Evolutionary conservation across 2,797 vertebrate species (phyloP), one percentile per base, ranked within the genome.

Genomic region (Pagetopsis macropterus): DNA sequence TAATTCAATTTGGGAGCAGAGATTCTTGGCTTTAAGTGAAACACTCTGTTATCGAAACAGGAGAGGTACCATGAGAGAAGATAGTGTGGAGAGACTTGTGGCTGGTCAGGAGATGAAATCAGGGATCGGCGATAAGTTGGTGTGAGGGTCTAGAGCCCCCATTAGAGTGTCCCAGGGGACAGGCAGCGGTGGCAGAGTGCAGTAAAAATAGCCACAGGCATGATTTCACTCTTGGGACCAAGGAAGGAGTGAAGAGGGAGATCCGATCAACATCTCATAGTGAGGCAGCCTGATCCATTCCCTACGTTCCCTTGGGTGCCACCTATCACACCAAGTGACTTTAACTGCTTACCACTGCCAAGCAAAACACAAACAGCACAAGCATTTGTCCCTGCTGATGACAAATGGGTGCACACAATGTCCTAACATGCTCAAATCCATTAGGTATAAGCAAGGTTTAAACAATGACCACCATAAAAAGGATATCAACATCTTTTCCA

Each of bases 401-500:
- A 68, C 70, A 64, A 84, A 76, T 65, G 33, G 37, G 40, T n/a
- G 43, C 66, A 73, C 9, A n/a, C 1, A 37, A 46, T 63, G 12
- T 27, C 49, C 51, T 60, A 23, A 67, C 23, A 64, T 16, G 27
- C 66, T 27, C 27, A 27, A 27, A 27, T 27, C 27, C 4, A 27
- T 27, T 27, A 5, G 27, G 14, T 5, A 19, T 0, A 23, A 37
- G 9, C 17, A 19, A 9, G 0, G 37, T 7, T 21, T 66, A 12
- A 56, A 72, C 4, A 80, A 59, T 8, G 17, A 52, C 11, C 67
- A 37, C 57, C 19, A 4, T 17, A 69, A 65, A 96, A 99, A 99
- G 98, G 98, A 99, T 99, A 99, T 99, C 2, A 87, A 95, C 97
- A 99, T 96, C 89, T 98, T 99, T 87, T 96, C 95, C 52, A 99